Percentiles rank a stretch among this genome's conserved stretches.
Evolutionary conservation across 2,797 vertebrate genomes (phyloP).

Genomic region (Phylloscopus collybita): DNA sequence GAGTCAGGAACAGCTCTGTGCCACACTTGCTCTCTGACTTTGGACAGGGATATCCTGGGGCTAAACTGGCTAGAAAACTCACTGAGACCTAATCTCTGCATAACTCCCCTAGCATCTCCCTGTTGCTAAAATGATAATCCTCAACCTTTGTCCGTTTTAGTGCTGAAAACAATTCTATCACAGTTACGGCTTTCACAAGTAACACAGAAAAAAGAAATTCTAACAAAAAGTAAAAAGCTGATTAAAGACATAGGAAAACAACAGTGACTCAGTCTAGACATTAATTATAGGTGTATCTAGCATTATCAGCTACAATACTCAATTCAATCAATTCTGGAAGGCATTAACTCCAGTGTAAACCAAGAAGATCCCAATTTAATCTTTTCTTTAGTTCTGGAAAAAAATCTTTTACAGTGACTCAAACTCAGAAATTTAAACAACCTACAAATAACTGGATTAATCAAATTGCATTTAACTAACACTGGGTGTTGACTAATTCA

Average conservation of each 20-base stretch:
- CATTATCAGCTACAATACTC: not conserved
- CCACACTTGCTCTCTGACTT: not conserved
- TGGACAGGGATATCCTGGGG: not conserved
- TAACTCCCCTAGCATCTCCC: not conserved
- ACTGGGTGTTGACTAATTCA: not conserved
- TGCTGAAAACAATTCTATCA: not conserved
- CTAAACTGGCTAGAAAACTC: not conserved
- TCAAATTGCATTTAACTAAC: not conserved
- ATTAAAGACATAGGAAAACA: slow-evolving; percentile 37
- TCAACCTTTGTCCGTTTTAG: not conserved
- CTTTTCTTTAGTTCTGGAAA: not conserved
- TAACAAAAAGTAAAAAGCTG: slow-evolving; percentile 8
- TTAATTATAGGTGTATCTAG: not conserved
- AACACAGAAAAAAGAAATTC: slow-evolving; percentile 26
- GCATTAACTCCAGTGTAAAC: slow-evolving; percentile 15
- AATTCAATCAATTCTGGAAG: not conserved
- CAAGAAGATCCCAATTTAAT: slow-evolving; percentile 10
- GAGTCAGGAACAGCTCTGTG: not conserved
- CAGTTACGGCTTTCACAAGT: not conserved
- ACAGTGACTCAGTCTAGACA: not conserved
- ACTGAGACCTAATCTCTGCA: not conserved
- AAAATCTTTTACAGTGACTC: not conserved
- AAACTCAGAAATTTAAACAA: not conserved
- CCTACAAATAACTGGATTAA: not conserved
- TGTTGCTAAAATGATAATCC: not conserved